Conservation (phyloP, 2,797 vertebrate species). For the Paratrypauchen microcephalus region DNA sequence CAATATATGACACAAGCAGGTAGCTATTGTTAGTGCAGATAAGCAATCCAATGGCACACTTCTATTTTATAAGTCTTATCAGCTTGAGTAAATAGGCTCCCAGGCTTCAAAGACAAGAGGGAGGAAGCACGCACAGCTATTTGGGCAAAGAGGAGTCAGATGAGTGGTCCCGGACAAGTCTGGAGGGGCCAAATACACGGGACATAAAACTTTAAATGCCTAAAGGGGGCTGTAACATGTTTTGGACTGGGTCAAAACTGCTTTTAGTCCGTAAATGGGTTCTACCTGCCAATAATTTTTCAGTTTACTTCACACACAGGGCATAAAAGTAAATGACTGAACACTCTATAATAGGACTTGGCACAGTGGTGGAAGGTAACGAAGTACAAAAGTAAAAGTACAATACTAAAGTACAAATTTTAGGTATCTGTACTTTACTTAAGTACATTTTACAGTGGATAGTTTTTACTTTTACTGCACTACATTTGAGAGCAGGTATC, state of each 20-base stretch:
- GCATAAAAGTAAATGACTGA: neutral
- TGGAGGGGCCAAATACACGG: constrained; percentile 25
- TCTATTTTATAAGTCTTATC: constrained; percentile 69
- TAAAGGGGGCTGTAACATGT: neutral
- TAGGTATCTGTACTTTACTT: no score
- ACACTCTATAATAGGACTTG: neutral
- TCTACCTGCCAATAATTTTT: neutral
- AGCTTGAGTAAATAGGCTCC: constrained; percentile 67
- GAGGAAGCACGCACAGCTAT: constrained; percentile 41
- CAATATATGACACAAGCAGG: constrained; percentile 45
- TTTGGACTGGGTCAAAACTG: neutral
- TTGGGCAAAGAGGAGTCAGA: constrained; percentile 23
- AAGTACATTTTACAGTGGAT: no score
- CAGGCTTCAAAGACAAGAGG: constrained; percentile 66
- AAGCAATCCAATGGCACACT: constrained; percentile 70
- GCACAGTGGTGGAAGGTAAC: no score
- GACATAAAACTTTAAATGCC: constrained; percentile 9
- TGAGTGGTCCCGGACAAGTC: constrained; percentile 21
- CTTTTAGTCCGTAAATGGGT: neutral
- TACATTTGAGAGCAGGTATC: no score
- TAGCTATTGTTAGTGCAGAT: constrained; percentile 65
- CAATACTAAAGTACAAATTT: no score
- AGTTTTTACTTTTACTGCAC: no score
- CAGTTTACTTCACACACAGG: neutral
- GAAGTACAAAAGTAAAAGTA: no score